These are phyloP conservation scores for Thomomys bottae DNA, from an alignment of 2,113 vertebrate species.

Conservation along the genomic window DNA sequence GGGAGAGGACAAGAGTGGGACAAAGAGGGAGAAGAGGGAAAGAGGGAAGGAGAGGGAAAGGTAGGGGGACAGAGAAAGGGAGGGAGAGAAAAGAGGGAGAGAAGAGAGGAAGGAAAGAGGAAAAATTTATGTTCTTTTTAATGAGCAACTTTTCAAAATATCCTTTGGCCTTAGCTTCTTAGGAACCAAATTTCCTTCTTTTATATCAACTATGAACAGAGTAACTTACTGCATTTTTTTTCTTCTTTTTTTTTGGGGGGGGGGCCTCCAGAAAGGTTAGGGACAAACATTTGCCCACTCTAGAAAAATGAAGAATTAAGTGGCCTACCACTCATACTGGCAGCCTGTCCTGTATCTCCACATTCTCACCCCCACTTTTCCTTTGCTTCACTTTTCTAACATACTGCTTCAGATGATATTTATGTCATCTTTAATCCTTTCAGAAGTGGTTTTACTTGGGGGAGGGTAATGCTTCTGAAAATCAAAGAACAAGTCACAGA, in stretches of 20 bases:
- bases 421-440: constrained; percentile 12
- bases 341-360: neutral
- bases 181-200: constrained; percentile 7
- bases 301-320: neutral
- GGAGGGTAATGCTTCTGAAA: constrained; percentile 17
- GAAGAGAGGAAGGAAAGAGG: too few relatives aligned
- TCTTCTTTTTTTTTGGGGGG: too few relatives aligned
- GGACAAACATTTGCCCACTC: neutral
- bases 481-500: constrained; percentile 1
- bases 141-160: neutral
- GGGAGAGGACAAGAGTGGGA: too few relatives aligned
- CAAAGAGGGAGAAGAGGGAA: too few relatives aligned
- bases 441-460: neutral
- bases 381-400: neutral
- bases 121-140: neutral
- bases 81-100: too few relatives aligned
- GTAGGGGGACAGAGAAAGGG: too few relatives aligned
- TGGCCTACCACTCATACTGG: neutral
- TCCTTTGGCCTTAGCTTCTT: neutral
- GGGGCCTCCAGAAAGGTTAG: constrained; percentile 20
- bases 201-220: neutral
- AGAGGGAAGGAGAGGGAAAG: too few relatives aligned
- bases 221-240: neutral
- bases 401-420: neutral
- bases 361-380: neutral